These are phyloP conservation scores for Heterodera filipjevi DNA, from an alignment of 2,888 invertebrate species.

Conservation along the genomic window DNA sequence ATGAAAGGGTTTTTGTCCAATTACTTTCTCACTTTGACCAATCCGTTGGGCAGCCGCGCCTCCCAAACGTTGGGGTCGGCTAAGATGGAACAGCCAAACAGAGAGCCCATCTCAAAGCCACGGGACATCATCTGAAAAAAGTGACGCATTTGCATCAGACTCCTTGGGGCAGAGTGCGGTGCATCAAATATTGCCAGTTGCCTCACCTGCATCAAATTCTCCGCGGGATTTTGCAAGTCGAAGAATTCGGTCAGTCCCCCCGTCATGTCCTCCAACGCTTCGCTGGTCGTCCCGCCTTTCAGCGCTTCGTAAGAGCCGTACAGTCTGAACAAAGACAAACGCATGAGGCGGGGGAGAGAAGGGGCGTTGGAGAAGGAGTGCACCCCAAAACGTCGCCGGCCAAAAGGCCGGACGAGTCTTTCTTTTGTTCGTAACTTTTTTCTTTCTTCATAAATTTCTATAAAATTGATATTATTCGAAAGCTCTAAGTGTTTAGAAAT, in stretches of 20 bases:
- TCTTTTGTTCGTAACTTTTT: too few species aligned
- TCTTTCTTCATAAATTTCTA: too few species aligned
- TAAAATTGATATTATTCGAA: too few species aligned
- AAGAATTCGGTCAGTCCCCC: conserved; percentile 65
- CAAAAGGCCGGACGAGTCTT: too few species aligned
- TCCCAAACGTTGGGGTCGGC: conserved; percentile 82
- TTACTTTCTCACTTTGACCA: conserved; percentile 72
- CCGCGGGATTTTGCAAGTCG: conserved; percentile 68
- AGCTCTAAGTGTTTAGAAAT: too few species aligned
- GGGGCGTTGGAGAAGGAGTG: too few species aligned
- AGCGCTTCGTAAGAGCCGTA: conserved; percentile 96
- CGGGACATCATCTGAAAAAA: conserved; percentile 78
- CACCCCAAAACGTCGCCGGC: too few species aligned
- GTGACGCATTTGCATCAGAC: too few species aligned
- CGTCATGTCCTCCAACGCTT: conserved; percentile 99
- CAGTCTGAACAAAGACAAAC: conserved; percentile 66
- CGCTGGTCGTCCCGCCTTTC: conserved; percentile 94
- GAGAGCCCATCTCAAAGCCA: conserved; percentile 84
- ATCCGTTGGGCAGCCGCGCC: conserved; percentile 80
- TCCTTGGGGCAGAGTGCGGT: too few species aligned
- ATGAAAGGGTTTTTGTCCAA: neutral
- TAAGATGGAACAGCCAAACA: conserved; percentile 96
- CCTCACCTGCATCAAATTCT: conserved; percentile 72
- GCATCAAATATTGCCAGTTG: neutral
- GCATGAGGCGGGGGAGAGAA: neutral